Evolutionary conservation across 30 jellyfish, hydroid and myxozoan species (phyloP), one percentile per base, ranked within the genome.

Genomic region (Hydractinia symbiolongicarpus): DNA sequence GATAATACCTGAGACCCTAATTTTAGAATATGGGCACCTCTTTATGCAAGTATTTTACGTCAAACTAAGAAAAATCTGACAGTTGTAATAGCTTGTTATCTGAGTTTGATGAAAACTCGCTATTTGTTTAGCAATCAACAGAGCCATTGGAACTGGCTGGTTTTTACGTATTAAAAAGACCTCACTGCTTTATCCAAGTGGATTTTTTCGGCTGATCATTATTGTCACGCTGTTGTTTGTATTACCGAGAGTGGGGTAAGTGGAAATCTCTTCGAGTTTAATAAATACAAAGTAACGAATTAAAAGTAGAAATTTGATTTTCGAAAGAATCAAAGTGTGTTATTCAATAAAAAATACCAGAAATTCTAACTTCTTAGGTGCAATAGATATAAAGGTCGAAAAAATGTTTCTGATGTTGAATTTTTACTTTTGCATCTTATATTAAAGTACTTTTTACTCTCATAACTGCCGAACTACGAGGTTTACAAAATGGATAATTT

Each of bases 131-230:
- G 83, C 55, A 50, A 20, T 75, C 55, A 50, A 21, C 75, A 40
- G 83, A 54, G 72, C 83, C 16, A 30, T 75, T 13, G 72, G 67
- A 54, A 75, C 76, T 8, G 83, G 83, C 15, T 55, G 60, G 52
- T 50, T 75, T 54, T 21, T 75, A 8, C 72, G 83, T 7, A 54
- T 75, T 15, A 75, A 75, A 54, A 54, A 56, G 16, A 75, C 83
- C 19, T 20, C 55, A 2, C 17, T 75, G 17, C 75, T 75, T 20
- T 75, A 75, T 54, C 53, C 60, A 55, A 75, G 83, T 75, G 67
- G 67, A 50, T 20, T 75, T 55, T 75, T 55, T 20, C 52, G 83
- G 49, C 6, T 64, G 19, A 51, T 44, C 19, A 44, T 64, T 7
- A 64, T 64, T 6, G 8, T 64, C 7, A 13, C 16, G 1, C 74